A percentile compares a stretch with the other conserved stretches of the same genome.
These are phyloP conservation scores for Protobothrops mucrosquamatus DNA, from an alignment of 2,113 vertebrate species.

Conservation along the genomic window DNA sequence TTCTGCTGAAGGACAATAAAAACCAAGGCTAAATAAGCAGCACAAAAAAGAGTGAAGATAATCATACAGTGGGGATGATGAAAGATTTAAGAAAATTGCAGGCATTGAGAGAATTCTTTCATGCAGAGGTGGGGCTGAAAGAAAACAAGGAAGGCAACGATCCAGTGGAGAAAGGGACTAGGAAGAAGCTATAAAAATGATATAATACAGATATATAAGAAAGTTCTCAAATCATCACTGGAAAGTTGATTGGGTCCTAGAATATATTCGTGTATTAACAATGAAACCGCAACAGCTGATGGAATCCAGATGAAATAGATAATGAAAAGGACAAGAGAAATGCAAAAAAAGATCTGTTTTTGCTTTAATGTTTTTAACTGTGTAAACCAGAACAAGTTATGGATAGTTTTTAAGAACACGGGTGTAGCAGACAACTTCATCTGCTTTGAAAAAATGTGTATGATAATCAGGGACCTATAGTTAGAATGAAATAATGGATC, in stretches of 20 bases:
- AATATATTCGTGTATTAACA: not conserved
- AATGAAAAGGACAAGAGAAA: not conserved
- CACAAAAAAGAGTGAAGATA: not conserved
- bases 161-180: not conserved
- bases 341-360: not conserved
- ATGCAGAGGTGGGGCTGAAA: not conserved
- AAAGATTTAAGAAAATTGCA: not conserved
- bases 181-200: not conserved
- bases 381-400: not conserved
- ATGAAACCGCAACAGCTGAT: not conserved
- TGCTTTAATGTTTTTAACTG: not conserved
- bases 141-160: not conserved
- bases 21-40: not conserved
- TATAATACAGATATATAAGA: not conserved
- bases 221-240: not conserved
- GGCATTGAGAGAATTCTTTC: not conserved
- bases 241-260: not conserved
- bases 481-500: not conserved
- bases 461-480: not conserved
- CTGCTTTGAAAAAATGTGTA: not conserved
- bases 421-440: not conserved
- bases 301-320: not conserved
- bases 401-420: not conserved
- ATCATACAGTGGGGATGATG: not conserved
- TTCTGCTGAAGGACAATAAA: not conserved